These are phyloP conservation scores for Trinorchestia longiramus DNA, from an alignment of 1,140 invertebrate species.

Conservation along the genomic window DNA sequence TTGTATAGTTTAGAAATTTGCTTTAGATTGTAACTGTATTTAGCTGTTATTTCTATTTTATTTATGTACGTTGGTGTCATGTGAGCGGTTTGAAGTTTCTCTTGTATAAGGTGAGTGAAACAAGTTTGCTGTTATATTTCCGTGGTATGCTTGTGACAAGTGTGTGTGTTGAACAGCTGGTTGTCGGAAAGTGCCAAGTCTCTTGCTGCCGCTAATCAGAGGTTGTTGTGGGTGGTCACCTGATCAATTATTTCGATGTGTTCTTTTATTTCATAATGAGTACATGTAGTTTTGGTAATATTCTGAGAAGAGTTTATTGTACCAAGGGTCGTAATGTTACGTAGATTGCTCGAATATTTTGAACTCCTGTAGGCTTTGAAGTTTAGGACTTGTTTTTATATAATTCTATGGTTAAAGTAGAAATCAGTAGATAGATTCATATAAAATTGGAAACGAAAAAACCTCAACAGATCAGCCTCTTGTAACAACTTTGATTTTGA, in stretches of 20 bases:
- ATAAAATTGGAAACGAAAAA: background rate
- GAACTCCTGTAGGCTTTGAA: background rate
- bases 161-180: conserved; percentile 50
- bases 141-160: conserved; percentile 28
- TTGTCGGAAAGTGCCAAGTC: conserved; percentile 50
- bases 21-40: conserved; percentile 54
- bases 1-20: conserved; percentile 55
- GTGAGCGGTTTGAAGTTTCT: background rate
- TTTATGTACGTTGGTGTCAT: conserved; percentile 12
- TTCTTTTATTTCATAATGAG: background rate
- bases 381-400: background rate
- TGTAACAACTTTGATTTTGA: background rate
- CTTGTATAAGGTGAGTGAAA: background rate
- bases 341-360: background rate
- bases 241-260: conserved; percentile 13
- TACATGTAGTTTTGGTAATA: background rate
- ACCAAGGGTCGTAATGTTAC: background rate
- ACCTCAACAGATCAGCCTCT: background rate
- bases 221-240: conserved; percentile 49
- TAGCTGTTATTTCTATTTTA: conserved; percentile 52
- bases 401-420: background rate
- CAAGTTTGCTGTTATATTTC: background rate
- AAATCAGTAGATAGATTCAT: background rate
- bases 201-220: conserved; percentile 35
- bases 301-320: background rate